A percentile compares a stretch with the other conserved stretches of the same genome.
Conservation (phyloP, 2,797 vertebrate species). For the Phrynocephalus guinanensis region DNA sequence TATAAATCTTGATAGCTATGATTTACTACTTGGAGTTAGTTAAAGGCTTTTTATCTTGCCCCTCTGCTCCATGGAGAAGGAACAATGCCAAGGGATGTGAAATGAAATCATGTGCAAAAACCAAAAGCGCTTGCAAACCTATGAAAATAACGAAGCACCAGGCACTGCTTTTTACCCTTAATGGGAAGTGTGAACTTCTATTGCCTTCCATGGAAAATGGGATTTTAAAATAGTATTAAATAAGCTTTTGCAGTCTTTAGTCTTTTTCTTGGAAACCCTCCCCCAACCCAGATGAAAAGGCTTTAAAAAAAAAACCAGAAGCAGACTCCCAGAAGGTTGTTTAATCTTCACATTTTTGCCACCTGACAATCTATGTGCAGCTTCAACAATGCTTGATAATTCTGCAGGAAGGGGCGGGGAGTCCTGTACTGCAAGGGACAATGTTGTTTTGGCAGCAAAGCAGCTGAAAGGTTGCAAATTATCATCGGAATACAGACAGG, state of each 20-base stretch:
- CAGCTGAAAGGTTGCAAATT: background rate
- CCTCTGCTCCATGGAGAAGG: conserved; percentile 14
- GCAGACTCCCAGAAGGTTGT: conserved; percentile 50
- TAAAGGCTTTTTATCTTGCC: conserved; percentile 14
- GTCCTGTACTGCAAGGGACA: background rate
- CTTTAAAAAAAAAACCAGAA: conserved; percentile 30
- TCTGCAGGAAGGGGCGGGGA: conserved; percentile 45
- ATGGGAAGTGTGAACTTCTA: conserved; percentile 11
- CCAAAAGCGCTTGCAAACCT: background rate
- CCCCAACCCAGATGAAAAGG: conserved; percentile 23
- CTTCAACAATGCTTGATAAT: conserved; percentile 60
- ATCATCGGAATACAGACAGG: background rate
- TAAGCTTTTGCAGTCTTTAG: background rate
- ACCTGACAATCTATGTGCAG: conserved; percentile 52
- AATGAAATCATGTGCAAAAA: background rate
- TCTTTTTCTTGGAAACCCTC: conserved; percentile 22
- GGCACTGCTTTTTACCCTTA: background rate
- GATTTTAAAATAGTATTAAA: conserved; percentile 42
- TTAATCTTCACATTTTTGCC: conserved; percentile 65
- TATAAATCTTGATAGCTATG: conserved; percentile 27
- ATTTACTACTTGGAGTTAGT: conserved; percentile 38
- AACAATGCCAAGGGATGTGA: conserved; percentile 13
- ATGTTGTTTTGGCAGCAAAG: conserved; percentile 24
- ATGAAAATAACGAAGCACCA: background rate
- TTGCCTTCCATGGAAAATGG: background rate